Evolutionary conservation across 2,797 vertebrate species (phyloP).

Genomic region (Cercopithecus petaurista): DNA sequence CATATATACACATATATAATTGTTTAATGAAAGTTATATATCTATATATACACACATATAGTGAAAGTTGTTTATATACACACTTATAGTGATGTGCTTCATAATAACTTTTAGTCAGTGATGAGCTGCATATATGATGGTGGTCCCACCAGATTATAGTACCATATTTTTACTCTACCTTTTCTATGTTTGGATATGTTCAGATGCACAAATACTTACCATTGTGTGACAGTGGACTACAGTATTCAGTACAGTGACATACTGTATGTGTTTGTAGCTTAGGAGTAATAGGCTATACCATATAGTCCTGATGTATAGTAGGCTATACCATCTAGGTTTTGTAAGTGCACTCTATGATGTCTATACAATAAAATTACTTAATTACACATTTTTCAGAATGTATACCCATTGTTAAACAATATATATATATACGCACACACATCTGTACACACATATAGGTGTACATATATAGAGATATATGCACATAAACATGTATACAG

Average conservation of each 20-base stretch:
- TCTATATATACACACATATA: too few species aligned
- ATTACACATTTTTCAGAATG: not conserved
- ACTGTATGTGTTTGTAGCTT: not conserved
- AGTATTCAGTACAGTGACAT: not conserved
- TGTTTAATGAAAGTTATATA: not conserved
- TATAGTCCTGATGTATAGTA: not conserved
- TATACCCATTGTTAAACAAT: not conserved
- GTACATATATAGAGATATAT: too few species aligned
- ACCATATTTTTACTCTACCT: not conserved
- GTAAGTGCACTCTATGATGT: not conserved
- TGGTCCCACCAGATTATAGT: not conserved
- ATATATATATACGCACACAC: too few species aligned
- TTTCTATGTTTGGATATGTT: not conserved
- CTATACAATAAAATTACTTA: not conserved
- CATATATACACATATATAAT: fast-evolving
- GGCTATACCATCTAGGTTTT: not conserved
- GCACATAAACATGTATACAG: not conserved
- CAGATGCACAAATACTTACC: not conserved
- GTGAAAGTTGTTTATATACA: not conserved
- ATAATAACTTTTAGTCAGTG: not conserved
- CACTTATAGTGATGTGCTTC: not conserved
- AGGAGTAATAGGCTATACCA: not conserved
- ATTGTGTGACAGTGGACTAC: not conserved
- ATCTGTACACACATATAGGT: too few species aligned
- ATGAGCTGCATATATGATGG: not conserved